Evolutionary conservation across 2,888 invertebrate genomes (phyloP).

Genomic region (Pyrocoelia pectoralis): DNA sequence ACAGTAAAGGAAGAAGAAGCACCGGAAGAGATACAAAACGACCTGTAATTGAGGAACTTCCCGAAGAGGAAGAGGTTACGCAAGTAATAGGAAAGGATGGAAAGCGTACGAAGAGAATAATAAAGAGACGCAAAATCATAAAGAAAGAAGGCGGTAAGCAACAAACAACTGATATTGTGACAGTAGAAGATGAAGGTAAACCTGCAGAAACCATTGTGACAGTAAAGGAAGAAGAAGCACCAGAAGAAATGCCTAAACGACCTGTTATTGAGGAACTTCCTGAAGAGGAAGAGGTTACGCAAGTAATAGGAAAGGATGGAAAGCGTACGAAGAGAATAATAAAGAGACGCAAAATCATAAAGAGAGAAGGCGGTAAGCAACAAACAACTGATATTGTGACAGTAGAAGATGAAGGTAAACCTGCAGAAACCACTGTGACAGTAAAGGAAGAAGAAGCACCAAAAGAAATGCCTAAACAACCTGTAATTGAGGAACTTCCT

Average conservation of each 20-base stretch:
- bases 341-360: neutral
- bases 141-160: neutral
- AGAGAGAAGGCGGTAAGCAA: neutral
- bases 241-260: constrained; percentile 36
- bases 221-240: neutral
- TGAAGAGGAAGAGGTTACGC: neutral
- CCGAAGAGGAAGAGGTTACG: neutral
- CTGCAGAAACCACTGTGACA: neutral
- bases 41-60: neutral
- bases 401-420: neutral
- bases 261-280: constrained; percentile 22
- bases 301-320: neutral
- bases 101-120: neutral
- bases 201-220: neutral
- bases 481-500: constrained; percentile 41
- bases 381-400: neutral
- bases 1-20: neutral
- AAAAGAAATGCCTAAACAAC: constrained; percentile 47
- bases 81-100: neutral
- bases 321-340: neutral
- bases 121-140: neutral
- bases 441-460: neutral
- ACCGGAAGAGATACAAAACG: neutral
- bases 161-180: neutral
- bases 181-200: constrained; percentile 30